phyloP scores from a whole-genome alignment of 1,140 invertebrate species.

The Anastrepha ludens region DNA sequence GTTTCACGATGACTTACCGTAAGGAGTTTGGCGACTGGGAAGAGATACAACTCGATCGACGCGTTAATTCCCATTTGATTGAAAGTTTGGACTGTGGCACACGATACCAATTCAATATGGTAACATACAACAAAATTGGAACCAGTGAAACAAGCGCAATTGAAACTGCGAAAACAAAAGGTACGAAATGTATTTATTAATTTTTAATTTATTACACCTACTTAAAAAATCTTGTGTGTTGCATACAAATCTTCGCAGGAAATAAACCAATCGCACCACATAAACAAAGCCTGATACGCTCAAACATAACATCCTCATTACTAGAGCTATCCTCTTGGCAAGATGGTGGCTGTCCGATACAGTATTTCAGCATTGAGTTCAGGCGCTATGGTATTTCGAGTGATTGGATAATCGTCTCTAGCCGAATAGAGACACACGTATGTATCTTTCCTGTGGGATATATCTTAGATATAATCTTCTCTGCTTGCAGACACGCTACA shows the following conservation, averaged over 20 bases:
- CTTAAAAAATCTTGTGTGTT: constrained; percentile 60
- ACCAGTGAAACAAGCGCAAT: constrained; percentile 80
- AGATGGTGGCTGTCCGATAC: constrained; percentile 80
- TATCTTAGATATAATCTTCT: constrained; percentile 4
- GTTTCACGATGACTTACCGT: constrained; percentile 80
- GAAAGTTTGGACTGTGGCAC: constrained; percentile 82
- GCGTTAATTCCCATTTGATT: constrained; percentile 79
- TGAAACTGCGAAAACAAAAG: constrained; percentile 79
- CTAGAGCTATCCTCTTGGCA: constrained; percentile 80
- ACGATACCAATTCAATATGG: constrained; percentile 82
- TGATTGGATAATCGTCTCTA: constrained; percentile 77
- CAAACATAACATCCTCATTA: constrained; percentile 79
- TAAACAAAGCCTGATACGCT: constrained; percentile 75
- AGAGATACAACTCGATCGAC: constrained; percentile 79
- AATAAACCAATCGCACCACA: constrained; percentile 76
- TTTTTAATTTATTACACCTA: not conserved
- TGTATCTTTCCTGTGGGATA: constrained; percentile 54
- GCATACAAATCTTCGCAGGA: constrained; percentile 74
- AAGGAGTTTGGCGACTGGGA: constrained; percentile 79
- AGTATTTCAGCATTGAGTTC: constrained; percentile 81
- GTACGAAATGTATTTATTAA: constrained; percentile 50
- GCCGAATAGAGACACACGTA: constrained; percentile 75
- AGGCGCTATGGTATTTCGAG: constrained; percentile 74
- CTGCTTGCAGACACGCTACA: constrained; percentile 70
- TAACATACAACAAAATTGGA: constrained; percentile 83